Evolutionary conservation across 2,888 invertebrate species (phyloP).

Genomic region (Oscheius sp.): DNA sequence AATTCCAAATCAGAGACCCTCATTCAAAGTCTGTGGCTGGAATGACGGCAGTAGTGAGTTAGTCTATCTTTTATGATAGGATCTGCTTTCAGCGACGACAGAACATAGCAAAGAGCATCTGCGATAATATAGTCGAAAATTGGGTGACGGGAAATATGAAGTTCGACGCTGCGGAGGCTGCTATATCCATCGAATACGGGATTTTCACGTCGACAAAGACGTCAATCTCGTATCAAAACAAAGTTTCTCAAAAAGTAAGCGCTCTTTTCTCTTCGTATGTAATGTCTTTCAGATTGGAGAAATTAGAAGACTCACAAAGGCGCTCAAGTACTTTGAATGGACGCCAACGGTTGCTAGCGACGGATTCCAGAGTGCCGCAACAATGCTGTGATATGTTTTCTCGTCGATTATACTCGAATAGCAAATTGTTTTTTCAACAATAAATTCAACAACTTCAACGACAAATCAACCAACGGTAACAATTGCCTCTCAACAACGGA

Average conservation of each 20-base stretch:
- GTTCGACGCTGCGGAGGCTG: neutral
- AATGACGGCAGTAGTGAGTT: conserved; percentile 19
- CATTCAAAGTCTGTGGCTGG: conserved; percentile 23
- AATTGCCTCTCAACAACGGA: neutral
- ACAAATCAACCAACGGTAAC: conserved; percentile 8
- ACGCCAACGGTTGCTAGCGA: conserved; percentile 22
- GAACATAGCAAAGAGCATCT: conserved; percentile 43
- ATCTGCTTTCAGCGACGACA: conserved; percentile 43
- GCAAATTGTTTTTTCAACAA: too few species aligned
- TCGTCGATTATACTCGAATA: too few species aligned
- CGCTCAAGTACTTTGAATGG: conserved; percentile 35
- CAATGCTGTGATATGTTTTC: neutral
- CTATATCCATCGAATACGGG: conserved; percentile 44
- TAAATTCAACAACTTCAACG: neutral
- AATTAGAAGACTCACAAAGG: conserved; percentile 46
- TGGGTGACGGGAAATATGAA: conserved; percentile 40
- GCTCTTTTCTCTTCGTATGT: neutral
- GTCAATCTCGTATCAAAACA: conserved; percentile 53
- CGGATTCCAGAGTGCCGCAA: conserved; percentile 9
- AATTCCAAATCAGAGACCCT: conserved; percentile 28
- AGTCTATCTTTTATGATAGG: neutral
- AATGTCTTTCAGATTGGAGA: conserved; percentile 43
- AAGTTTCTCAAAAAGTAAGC: conserved; percentile 51
- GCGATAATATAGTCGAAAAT: conserved; percentile 42
- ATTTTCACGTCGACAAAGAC: conserved; percentile 47